Evolutionary conservation across 2,113 vertebrate genomes (phyloP), one percentile per base, ranked within the genome.

Genomic region (Cathartes aura): DNA sequence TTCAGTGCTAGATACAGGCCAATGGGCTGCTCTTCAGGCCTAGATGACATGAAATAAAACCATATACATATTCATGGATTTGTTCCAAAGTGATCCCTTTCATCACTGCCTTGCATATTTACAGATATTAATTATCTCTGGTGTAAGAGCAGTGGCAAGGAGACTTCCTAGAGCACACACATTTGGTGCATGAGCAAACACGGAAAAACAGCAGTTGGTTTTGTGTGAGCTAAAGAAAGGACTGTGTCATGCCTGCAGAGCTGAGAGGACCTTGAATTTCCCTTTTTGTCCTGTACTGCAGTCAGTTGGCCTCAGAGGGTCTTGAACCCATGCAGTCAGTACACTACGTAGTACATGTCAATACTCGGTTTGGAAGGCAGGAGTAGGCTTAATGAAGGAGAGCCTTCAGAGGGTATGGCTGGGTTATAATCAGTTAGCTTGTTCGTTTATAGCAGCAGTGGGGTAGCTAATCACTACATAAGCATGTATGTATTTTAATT

Each of bases 141-240:
- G 52, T 3, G 10, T 70, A 53, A 90, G 45, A 87, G 24, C 30
- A 48, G 34, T 36, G 53, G 5, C 36, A 78, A 48, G 36, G 67
- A 64, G 8, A n/a, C 26, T 71, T 85, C 21, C 15, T 82, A 72
- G 20, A 70, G 53, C 16, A 38, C 29, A 36, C 11, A 11, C 0
- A 34, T 88, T 52, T 53, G 40, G 6, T 40, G 1, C 0, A 0
- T 30, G 24, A 55, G 19, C 26, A 47, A 52, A 62, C 27, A 15
- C 2, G 32, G 36, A 11, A 63, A 47, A 82, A 19, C 16, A 59
- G 19, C 16, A 15, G 0, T 73, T 2, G 3, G 24, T 53, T 78
- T 73, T 53, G 24, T 42, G 14, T 50, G 34, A 64, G 21, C 26
- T 86, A 9, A 66, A 60, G 13, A 47, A 73, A 43, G 24, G 26